Conservation (phyloP, 2,113 vertebrate genomes). For the Caranx melampygus region DNA sequence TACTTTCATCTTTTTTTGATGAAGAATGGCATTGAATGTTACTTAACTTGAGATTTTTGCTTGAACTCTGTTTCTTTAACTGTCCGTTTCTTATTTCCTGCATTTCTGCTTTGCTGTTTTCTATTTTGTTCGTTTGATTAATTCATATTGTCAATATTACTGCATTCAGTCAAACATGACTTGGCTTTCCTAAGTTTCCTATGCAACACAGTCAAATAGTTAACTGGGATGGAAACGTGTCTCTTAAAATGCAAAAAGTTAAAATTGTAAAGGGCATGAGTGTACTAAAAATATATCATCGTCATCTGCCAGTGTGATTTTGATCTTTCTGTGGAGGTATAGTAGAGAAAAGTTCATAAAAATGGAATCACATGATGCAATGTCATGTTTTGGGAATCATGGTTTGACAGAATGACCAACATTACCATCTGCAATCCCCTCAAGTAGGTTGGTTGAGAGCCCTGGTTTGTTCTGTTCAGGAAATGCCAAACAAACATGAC, state of each 20-base stretch:
- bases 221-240: background rate
- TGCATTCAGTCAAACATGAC: background rate
- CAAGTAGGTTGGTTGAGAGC: background rate
- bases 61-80: background rate
- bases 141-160: no score
- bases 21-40: background rate
- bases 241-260: no score
- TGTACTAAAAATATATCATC: no score
- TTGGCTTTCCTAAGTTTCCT: background rate
- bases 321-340: no score
- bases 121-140: background rate
- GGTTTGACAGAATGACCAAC: background rate
- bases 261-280: no score
- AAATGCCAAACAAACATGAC: constrained; percentile 14
- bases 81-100: no score
- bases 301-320: background rate
- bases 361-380: background rate
- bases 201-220: background rate
- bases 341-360: background rate
- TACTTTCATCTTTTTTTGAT: background rate
- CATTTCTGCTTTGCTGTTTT: no score
- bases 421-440: background rate
- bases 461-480: constrained; percentile 8
- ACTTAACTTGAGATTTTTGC: background rate
- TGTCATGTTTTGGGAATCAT: background rate